Conservation (phyloP, 2,888 invertebrate genomes). For the Poecilobothrus nobilitatus region DNA sequence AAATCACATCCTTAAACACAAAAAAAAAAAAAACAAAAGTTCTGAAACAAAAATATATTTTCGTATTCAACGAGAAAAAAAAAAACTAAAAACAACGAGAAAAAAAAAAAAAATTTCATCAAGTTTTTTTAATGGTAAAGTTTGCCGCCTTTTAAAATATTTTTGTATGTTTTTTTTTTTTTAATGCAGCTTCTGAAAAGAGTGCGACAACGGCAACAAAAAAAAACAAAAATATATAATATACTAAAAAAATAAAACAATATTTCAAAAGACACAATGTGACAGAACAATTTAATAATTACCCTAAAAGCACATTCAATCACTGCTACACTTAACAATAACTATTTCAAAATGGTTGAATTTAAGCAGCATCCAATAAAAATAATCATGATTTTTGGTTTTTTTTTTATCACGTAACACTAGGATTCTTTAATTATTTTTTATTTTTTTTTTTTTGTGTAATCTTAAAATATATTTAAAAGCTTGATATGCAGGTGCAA, state of each 20-base stretch:
- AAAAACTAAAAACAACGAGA: too few relatives aligned
- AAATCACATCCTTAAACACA: background rate
- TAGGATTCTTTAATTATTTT: background rate
- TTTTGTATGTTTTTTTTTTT: too few relatives aligned
- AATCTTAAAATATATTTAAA: background rate
- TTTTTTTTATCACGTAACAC: background rate
- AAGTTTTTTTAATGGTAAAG: background rate
- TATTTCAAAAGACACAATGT: background rate
- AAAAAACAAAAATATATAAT: too few relatives aligned
- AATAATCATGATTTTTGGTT: background rate
- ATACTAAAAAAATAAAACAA: too few relatives aligned
- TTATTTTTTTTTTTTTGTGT: background rate
- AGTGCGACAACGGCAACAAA: too few relatives aligned
- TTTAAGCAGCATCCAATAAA: too few relatives aligned
- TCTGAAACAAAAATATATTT: background rate
- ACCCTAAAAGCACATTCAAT: background rate
- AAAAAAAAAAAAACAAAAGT: background rate
- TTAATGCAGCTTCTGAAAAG: too few relatives aligned
- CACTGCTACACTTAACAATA: background rate
- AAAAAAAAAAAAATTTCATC: too few relatives aligned
- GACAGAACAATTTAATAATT: constrained; percentile 4
- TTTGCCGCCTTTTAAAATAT: background rate
- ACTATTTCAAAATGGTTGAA: too few relatives aligned
- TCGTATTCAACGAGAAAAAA: too few relatives aligned
- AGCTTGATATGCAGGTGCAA: background rate